Evolutionary conservation across 1,140 invertebrate species (phyloP).

Genomic region (Drosophila pandora): DNA sequence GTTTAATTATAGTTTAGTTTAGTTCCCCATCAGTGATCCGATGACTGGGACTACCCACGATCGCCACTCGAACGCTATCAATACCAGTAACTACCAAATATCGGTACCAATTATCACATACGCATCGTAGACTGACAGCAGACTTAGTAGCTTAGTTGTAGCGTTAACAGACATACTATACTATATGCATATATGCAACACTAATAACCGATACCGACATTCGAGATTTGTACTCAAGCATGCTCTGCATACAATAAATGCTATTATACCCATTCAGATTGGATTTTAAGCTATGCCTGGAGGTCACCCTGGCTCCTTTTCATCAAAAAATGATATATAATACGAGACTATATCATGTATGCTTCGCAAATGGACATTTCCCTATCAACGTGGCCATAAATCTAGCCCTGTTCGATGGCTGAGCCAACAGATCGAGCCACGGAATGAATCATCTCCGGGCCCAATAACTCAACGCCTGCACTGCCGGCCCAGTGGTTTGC

Average conservation of each 20-base stretch:
- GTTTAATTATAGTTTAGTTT: slow-evolving; percentile 44
- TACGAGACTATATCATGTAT: too few relatives aligned
- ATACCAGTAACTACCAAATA: neutral
- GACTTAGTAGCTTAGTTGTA: slow-evolving; percentile 57
- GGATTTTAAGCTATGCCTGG: too few relatives aligned
- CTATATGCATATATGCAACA: slow-evolving; percentile 36
- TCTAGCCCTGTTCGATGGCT: slow-evolving; percentile 45
- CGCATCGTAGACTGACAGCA: slow-evolving; percentile 78
- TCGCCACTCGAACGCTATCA: neutral
- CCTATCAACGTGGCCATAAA: slow-evolving; percentile 78
- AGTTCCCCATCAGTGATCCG: slow-evolving; percentile 6
- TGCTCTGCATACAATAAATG: slow-evolving; percentile 57
- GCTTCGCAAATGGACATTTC: slow-evolving; percentile 58
- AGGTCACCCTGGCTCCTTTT: neutral
- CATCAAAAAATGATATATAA: too few relatives aligned
- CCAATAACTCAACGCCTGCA: slow-evolving; percentile 63
- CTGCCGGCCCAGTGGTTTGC: slow-evolving; percentile 52
- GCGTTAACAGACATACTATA: slow-evolving; percentile 17
- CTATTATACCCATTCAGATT: slow-evolving; percentile 31
- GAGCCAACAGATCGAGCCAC: slow-evolving; percentile 3
- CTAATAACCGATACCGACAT: slow-evolving; percentile 57
- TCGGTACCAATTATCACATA: slow-evolving; percentile 32
- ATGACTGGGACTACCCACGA: too few relatives aligned
- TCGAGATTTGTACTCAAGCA: slow-evolving; percentile 66
- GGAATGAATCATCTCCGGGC: slow-evolving; percentile 32